Percentiles rank a stretch among this genome's conserved stretches.
Conservation (phyloP, 2,888 invertebrate species). For the Dione juno region DNA sequence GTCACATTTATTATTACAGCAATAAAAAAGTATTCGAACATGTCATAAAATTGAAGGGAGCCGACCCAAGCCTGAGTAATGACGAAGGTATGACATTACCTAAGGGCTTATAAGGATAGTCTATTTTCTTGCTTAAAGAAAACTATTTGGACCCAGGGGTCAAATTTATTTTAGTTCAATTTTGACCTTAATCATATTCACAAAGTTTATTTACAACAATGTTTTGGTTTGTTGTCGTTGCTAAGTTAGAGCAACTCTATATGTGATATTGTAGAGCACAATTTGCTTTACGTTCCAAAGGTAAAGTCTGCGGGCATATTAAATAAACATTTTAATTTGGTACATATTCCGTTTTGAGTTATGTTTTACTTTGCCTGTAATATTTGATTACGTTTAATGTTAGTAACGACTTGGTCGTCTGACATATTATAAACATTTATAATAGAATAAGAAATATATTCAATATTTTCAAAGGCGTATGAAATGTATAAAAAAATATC, state of each 20-base stretch:
- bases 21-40: slow-evolving; percentile 18
- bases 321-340: slow-evolving; percentile 31
- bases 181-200: slow-evolving; percentile 8
- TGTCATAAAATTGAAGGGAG: slow-evolving; percentile 23
- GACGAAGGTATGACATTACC: slow-evolving; percentile 28
- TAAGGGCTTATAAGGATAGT: slow-evolving; percentile 5
- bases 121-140: slow-evolving; percentile 17
- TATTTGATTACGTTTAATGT: slow-evolving; percentile 24
- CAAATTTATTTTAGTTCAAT: slow-evolving; percentile 14
- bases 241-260: slow-evolving; percentile 4
- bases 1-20: slow-evolving; percentile 19
- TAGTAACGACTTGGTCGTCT: background rate
- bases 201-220: slow-evolving; percentile 10
- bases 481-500: too few relatives aligned
- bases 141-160: background rate
- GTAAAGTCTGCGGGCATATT: slow-evolving; percentile 18
- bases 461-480: too few relatives aligned
- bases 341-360: slow-evolving; percentile 17
- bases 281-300: slow-evolving; percentile 6
- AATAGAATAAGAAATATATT: too few relatives aligned
- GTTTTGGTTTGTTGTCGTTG: background rate
- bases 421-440: too few relatives aligned
- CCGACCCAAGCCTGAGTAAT: slow-evolving; percentile 9
- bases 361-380: slow-evolving; percentile 22
- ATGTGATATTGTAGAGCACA: background rate